Base-by-base conservation (phyloP, 2,113 vertebrate genomes). In the Cinclus mexicanus region DNA sequence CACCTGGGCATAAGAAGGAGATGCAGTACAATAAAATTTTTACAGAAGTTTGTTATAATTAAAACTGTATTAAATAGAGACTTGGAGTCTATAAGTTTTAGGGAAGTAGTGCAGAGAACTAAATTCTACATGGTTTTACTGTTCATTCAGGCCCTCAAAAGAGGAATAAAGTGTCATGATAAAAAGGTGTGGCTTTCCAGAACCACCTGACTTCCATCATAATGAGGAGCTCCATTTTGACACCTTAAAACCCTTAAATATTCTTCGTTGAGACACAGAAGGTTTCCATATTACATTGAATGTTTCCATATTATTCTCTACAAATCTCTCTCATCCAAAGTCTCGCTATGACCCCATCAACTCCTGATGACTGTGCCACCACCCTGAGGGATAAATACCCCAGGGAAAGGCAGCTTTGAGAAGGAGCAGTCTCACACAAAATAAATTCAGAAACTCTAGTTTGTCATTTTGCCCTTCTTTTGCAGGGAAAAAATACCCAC, bases 391-490 rank as follows among this genome's bases (percentile, higher is more conserved):
- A 98, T 57, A 60, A 96, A 96, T 29, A 60, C 61, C 72, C 93
- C 6, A 9, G 37, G 7, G 96, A 92, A 98, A 97, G 52, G 65
- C 89, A 85, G 96, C 93, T 97, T 96, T 96, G 85, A 96, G 97
- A 97, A 96, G 91, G 92, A 96, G 93, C 72, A 83, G 94, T 86
- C 95, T 97, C 28, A 14, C 92, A 94, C 77, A 94, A 96, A 97
- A 97, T 95, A 67, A 95, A 98, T 98, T 95, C 96, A 98, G 95
- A 95, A 97, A 95, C 96, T 96, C 94, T 86, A 75, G 97, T 97
- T 98, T 97, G 97, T 98, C 98, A 97, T 98, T 97, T 97, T 97
- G 98, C 98, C 98, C 98, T 98, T 97, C 97, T 97, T 98, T 97
- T 97, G 95, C 96, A 76, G 83, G 75, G 29, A 63, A 83, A 91